Base-by-base conservation (phyloP, 2,113 vertebrate genomes). In the Anseranas semipalmata region DNA sequence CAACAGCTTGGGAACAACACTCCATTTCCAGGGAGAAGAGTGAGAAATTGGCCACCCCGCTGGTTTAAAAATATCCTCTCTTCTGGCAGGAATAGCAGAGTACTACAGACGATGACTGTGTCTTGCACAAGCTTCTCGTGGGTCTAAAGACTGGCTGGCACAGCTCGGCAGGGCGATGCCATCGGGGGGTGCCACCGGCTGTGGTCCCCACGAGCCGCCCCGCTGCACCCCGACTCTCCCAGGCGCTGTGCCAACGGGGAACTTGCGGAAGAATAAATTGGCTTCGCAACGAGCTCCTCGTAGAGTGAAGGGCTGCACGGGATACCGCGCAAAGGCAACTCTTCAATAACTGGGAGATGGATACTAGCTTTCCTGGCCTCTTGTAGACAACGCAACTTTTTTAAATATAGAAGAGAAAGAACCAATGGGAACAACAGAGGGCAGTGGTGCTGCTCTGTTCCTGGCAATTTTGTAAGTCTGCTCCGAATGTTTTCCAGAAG, bases 131-230 rank as follows among this genome's bases (percentile, higher is more conserved):
- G 39, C 53, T 59, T 41, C 68, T 28, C 43, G 48, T 5, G n/a
- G 10, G 21, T 50, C 60, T 76, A 30, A 76, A 52, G 33, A 18
- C 22, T 10, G 1, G 32, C 24, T 56, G 70, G 78, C 50, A 37
- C 9, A 56, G 65, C 19, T 66, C 30, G 3, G 25, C 59, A 90
- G 25, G 65, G 10, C 43, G 37, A 18, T 12, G 10, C 45, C 65
- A 35, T 3, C 2, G 1, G 39, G 6, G 35, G 33, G 28, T 0
- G 71, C 3, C 10, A 45, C 22, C 5, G 5, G 35, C 39, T 7
- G 5, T 24, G 33, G 56, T 59, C 46, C 75, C 52, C 41, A 21
- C 0, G 1, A 58, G 22, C 3, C 2, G 3, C 46, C 41, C 46
- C 16, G 4, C 45, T 66, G 66, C 39, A 52, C 1, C 33, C 8